Conservation (phyloP, 2,113 vertebrate species). For the Sylvilagus bachmani region DNA sequence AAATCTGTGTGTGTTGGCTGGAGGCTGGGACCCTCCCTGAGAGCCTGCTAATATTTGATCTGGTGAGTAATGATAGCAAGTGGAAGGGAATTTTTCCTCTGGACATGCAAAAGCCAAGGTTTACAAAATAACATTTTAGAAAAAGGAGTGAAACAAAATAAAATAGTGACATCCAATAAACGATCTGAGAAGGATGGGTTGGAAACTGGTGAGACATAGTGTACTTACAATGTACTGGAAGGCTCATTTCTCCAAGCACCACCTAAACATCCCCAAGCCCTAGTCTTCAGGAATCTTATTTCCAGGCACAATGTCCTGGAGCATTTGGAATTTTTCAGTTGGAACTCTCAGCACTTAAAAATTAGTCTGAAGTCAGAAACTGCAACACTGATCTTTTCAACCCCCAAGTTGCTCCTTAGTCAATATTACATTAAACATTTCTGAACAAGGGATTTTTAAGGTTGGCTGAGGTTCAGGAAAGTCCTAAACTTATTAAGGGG, state of each 20-base stretch:
- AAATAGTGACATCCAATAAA: conserved; percentile 36
- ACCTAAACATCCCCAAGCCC: conserved; percentile 46
- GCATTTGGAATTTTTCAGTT: conserved; percentile 57
- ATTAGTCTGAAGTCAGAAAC: conserved; percentile 61
- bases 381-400: conserved; percentile 73
- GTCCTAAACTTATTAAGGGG: conserved; percentile 54
- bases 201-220: conserved; percentile 44
- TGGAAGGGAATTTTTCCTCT: conserved; percentile 52
- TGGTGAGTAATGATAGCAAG: conserved; percentile 8
- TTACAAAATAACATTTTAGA: conserved; percentile 59
- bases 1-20: conserved; percentile 39
- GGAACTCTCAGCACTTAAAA: conserved; percentile 70
- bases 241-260: not conserved
- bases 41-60: conserved; percentile 56
- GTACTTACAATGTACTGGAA: conserved; percentile 24
- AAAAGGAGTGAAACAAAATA: conserved; percentile 14
- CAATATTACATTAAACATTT: conserved; percentile 33
- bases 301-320: conserved; percentile 63
- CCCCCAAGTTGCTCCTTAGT: conserved; percentile 59
- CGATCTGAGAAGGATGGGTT: conserved; percentile 10
- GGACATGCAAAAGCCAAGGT: conserved; percentile 39
- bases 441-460: conserved; percentile 43
- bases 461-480: not conserved
- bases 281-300: conserved; percentile 57
- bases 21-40: conserved; percentile 16